Evolutionary conservation across 2,797 vertebrate genomes (phyloP).

Genomic region (Oophaga sylvatica): DNA sequence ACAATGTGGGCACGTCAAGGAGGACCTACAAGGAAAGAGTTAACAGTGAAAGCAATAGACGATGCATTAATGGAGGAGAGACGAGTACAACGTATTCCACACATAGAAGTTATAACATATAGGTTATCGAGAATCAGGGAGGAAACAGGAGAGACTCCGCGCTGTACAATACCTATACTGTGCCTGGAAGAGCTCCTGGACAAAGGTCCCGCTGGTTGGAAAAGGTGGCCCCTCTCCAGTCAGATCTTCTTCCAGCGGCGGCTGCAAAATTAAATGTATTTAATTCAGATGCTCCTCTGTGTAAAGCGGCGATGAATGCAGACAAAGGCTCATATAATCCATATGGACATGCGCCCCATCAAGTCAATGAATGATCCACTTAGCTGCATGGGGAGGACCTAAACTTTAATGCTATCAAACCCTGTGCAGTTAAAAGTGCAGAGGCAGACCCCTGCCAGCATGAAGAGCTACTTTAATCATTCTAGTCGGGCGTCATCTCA

Average conservation of each 20-base stretch:
- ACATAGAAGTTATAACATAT: neutral
- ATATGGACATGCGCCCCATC: no score
- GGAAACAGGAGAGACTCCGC: neutral
- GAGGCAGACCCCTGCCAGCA: no score
- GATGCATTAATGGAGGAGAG: neutral
- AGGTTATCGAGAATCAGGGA: neutral
- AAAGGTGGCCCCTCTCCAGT: slow-evolving; percentile 87
- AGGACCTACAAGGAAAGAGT: slow-evolving; percentile 80
- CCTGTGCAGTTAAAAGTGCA: no score
- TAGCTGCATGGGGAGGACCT: no score
- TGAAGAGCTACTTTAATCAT: no score
- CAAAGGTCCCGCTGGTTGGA: slow-evolving; percentile 90
- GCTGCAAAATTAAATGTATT: slow-evolving; percentile 71
- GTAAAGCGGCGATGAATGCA: no score
- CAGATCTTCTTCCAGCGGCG: slow-evolving; percentile 85
- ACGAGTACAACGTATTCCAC: neutral
- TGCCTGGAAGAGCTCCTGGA: slow-evolving; percentile 97
- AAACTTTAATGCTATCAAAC: no score
- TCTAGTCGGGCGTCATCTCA: no score
- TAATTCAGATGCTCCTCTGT: neutral
- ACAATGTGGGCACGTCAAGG: slow-evolving; percentile 97
- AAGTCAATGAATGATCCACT: no score
- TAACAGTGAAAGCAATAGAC: slow-evolving; percentile 6
- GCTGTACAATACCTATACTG: slow-evolving; percentile 87
- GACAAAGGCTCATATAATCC: no score